phyloP scores from a whole-genome alignment of 2,888 invertebrate species.

The Tridacna gigas region DNA sequence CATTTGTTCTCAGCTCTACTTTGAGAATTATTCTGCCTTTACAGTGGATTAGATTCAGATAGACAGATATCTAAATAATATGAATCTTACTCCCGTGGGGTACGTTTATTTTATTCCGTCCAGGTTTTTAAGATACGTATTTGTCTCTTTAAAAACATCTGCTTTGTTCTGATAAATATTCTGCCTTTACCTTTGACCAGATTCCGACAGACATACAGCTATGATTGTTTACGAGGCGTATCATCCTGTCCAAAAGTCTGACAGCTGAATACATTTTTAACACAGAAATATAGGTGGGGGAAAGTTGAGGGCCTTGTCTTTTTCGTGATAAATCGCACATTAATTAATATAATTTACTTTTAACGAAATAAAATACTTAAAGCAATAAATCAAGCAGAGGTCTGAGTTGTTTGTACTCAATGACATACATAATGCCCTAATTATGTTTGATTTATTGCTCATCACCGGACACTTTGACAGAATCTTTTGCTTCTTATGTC shows the following conservation, averaged over 20 bases:
- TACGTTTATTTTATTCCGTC: no score
- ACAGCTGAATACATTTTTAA: neutral
- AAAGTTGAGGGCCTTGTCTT: neutral
- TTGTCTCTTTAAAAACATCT: no score
- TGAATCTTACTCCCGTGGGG: no score
- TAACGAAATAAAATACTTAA: slow-evolving; percentile 20
- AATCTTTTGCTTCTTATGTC: slow-evolving; percentile 53
- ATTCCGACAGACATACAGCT: no score
- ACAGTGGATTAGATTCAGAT: no score
- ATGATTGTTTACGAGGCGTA: neutral
- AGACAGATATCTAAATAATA: no score
- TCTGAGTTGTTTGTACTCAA: slow-evolving; percentile 42
- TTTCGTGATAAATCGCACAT: slow-evolving; percentile 14
- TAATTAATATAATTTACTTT: slow-evolving; percentile 17
- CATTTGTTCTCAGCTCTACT: no score
- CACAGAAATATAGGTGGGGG: neutral
- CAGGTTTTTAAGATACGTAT: no score
- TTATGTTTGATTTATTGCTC: slow-evolving; percentile 56
- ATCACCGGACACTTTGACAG: slow-evolving; percentile 46
- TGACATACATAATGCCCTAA: slow-evolving; percentile 53
- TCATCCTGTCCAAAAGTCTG: neutral
- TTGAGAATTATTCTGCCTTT: no score
- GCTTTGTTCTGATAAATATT: no score
- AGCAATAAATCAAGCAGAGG: slow-evolving; percentile 18
- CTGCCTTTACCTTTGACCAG: no score